Conservation (phyloP, 2,797 vertebrate species). For the Cuniculus paca region DNA sequence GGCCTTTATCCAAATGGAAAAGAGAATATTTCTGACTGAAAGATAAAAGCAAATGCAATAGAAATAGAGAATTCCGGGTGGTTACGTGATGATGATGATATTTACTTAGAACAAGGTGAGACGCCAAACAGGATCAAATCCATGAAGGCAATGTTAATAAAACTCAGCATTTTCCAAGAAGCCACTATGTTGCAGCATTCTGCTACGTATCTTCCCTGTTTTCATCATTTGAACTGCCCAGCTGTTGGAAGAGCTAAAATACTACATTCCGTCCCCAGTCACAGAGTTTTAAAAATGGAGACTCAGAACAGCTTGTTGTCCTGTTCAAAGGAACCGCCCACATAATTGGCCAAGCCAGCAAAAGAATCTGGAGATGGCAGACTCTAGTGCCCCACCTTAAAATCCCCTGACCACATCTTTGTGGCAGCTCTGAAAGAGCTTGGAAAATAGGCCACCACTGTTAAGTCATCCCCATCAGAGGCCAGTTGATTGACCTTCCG, state of each 20-base stretch:
- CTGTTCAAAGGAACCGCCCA: background rate
- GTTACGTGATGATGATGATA: background rate
- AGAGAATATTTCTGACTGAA: background rate
- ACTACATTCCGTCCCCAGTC: background rate
- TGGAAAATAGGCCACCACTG: background rate
- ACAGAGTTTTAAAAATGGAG: background rate
- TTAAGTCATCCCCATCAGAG: background rate
- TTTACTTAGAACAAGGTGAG: background rate
- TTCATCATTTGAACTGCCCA: background rate
- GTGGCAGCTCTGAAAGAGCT: background rate
- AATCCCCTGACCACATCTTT: background rate
- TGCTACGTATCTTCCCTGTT: background rate
- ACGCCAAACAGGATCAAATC: background rate
- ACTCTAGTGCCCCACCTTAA: background rate
- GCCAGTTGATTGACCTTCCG: background rate
- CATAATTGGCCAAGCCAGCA: background rate
- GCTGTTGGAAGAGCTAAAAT: background rate
- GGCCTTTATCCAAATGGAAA: conserved; percentile 11
- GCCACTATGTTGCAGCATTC: background rate
- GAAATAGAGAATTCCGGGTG: background rate
- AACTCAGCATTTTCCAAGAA: background rate
- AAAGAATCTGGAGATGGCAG: background rate
- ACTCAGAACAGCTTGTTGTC: background rate
- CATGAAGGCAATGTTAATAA: background rate
- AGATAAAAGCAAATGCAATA: background rate